These are phyloP conservation scores for Antigone vipio DNA, from an alignment of 2,113 vertebrate genomes.

Conservation along the genomic window DNA sequence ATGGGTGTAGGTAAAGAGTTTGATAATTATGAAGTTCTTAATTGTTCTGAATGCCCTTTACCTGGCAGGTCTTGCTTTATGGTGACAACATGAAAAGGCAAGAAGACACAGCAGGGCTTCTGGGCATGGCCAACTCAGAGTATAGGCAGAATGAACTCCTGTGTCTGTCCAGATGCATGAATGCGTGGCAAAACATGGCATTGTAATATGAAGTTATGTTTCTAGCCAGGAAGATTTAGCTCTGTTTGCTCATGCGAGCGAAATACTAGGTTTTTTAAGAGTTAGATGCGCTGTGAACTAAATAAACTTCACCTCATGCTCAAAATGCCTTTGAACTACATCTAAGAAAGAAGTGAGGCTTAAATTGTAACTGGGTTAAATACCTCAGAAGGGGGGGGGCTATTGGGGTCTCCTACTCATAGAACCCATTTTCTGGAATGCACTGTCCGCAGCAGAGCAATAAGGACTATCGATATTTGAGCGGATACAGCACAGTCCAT, in stretches of 20 bases:
- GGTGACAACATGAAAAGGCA: neutral
- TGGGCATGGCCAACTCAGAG: neutral
- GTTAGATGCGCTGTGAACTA: neutral
- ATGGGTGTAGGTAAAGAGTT: neutral
- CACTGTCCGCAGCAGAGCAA: neutral
- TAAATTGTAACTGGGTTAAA: neutral
- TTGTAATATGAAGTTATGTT: neutral
- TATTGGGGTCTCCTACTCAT: neutral
- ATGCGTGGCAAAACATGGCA: neutral
- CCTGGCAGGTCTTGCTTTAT: neutral
- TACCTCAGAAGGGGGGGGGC: neutral
- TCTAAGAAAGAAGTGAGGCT: neutral
- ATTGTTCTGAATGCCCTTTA: neutral
- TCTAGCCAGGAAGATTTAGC: neutral
- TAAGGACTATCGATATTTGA: neutral
- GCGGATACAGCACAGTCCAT: neutral
- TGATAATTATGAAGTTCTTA: neutral
- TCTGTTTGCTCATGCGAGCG: neutral
- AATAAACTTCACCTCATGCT: neutral
- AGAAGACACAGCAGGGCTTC: neutral
- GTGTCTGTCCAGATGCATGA: neutral
- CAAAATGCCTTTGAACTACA: neutral
- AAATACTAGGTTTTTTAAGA: neutral
- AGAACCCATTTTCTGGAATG: neutral
- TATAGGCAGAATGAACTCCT: neutral